Conservation (phyloP, 2,797 vertebrate genomes). For the Clarias fuscus region DNA sequence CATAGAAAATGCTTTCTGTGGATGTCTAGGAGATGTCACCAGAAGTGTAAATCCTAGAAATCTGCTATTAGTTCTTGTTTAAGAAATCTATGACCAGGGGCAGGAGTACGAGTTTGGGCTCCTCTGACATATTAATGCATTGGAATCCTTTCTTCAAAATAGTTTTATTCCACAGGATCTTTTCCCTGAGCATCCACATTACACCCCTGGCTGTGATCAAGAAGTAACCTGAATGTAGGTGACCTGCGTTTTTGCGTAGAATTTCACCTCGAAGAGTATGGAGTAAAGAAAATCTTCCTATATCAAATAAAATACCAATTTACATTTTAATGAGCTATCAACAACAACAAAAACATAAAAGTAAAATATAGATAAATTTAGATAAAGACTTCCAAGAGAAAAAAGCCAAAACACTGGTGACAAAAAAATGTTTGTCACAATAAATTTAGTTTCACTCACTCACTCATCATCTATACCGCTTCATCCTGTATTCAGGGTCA, state of each 20-base stretch:
- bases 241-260: no score
- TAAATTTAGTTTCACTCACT: neutral
- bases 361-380: neutral
- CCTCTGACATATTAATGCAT: neutral
- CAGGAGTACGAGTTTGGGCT: neutral
- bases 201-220: neutral
- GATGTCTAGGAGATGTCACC: neutral
- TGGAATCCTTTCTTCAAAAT: conserved; percentile 1
- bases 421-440: neutral
- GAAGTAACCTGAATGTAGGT: neutral
- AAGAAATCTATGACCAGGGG: conserved; percentile 1
- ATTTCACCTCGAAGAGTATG: no score
- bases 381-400: neutral
- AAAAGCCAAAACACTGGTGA: neutral
- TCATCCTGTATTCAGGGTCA: no score
- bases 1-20: neutral
- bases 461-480: no score
- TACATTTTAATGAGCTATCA: neutral
- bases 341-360: neutral
- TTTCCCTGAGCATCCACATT: neutral
- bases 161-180: neutral
- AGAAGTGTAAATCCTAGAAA: neutral
- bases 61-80: neutral
- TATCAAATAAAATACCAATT: neutral
- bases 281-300: no score